phyloP scores from a whole-genome alignment of 2,113 vertebrate genomes.

The Manacus vitellinus region DNA sequence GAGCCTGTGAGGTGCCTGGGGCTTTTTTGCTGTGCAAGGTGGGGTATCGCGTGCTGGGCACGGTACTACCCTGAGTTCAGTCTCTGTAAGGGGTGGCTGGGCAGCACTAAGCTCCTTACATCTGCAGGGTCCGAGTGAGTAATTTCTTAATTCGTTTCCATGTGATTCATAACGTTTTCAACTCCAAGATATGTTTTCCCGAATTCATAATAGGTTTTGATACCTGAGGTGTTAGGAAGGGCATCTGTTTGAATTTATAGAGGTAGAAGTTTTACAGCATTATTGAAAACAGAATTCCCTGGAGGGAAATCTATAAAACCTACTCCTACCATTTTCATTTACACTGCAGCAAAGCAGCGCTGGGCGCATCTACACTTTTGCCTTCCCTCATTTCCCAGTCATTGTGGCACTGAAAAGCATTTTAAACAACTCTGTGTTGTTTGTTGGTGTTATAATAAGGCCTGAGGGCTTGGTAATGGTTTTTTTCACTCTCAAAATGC shows the following conservation, averaged over 20 bases:
- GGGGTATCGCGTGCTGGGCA: not conserved
- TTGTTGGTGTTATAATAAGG: not conserved
- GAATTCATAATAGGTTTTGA: not conserved
- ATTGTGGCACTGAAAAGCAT: not conserved
- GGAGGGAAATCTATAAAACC: not conserved
- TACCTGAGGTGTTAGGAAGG: not conserved
- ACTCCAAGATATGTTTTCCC: not conserved
- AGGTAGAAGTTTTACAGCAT: not conserved
- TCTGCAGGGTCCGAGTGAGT: not conserved
- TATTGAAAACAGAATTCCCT: constrained; percentile 17
- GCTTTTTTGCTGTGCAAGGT: not conserved
- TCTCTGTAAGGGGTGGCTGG: not conserved
- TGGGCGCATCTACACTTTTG: not conserved
- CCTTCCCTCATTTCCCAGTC: not conserved
- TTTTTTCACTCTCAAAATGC: not conserved
- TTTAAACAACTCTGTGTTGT: not conserved
- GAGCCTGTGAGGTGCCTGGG: not conserved
- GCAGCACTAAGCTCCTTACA: not conserved
- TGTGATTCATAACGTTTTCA: not conserved
- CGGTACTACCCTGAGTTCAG: not conserved
- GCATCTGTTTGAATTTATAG: not conserved
- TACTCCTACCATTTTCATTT: not conserved
- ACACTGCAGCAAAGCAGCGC: not conserved
- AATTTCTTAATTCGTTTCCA: not conserved
- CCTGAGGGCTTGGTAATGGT: not conserved